Evolutionary conservation across 92 coral and sea anemone genomes (phyloP).

Genomic region (Epizoanthus rinbou): DNA sequence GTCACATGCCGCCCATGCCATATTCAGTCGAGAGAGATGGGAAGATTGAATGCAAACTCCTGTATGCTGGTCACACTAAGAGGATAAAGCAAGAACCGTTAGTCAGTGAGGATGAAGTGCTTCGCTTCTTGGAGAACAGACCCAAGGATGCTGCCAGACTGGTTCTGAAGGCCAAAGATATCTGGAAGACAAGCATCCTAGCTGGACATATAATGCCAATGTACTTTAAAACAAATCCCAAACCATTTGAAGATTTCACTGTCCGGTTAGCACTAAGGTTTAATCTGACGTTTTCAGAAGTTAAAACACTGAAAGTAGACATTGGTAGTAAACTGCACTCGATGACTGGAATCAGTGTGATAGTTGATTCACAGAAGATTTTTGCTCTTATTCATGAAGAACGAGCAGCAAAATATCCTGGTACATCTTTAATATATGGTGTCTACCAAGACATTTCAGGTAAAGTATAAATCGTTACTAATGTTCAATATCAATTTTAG

Average conservation of each 20-base stretch:
- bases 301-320: not conserved
- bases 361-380: not conserved
- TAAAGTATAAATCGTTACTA: no score
- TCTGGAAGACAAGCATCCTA: slow-evolving; percentile 2
- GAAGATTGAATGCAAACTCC: not conserved
- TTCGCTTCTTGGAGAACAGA: slow-evolving; percentile 8
- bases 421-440: no score
- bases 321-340: not conserved
- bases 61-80: not conserved
- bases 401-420: no score
- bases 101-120: slow-evolving; percentile 3
- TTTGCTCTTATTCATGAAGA: not conserved
- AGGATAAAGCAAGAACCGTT: not conserved
- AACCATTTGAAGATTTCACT: not conserved
- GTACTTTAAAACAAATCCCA: not conserved
- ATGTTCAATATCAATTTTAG: no score
- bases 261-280: not conserved
- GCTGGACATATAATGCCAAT: not conserved
- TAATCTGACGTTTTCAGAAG: not conserved
- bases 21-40: not conserved
- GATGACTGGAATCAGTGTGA: not conserved
- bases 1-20: not conserved
- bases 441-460: no score
- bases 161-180: slow-evolving; percentile 1
- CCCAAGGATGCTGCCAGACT: not conserved